Base-by-base conservation (phyloP, 1,140 invertebrate species). In the Brachionus rotundiformis region DNA sequence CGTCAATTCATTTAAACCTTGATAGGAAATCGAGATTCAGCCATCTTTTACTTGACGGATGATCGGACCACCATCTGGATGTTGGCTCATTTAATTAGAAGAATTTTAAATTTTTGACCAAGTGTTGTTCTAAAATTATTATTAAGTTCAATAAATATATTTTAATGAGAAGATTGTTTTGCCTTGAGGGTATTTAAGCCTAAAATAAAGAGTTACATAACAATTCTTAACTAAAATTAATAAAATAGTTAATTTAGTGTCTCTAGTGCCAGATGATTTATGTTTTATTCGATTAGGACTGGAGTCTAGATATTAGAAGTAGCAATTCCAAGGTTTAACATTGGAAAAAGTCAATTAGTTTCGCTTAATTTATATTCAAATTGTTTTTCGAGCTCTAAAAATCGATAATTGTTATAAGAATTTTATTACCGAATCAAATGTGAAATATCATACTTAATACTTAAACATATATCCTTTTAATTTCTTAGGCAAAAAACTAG, bases 401-500 rank as follows among this genome's bases (percentile, higher is more conserved):
- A 63, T 63, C 61, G n/a, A 63, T 63, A 63, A 63, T 23, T 63
- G 23, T 27, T 29, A 25, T 63, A 11, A 13, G 25, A 63, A 63
- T 63, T 63, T 63, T 63, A 63, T 63, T 63, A 63, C 61, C 61
- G n/a, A 63, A 63, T 13, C 8, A 27, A 63, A 63, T 63, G 61
- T 63, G 61, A 33, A 63, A 63, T 63, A 63, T 63, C 61, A 63
- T 63, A 63, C 25, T 63, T 29, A n/a, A 5, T 29, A 63, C n/a
- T n/a, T n/a, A n/a, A n/a, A n/a, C n/a, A n/a, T 63, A 33, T 29
- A 63, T 29, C 61, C 25, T 25, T 63, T 63, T 31, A 63, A 63
- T 63, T 16, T 23, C 23, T 7, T 54, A 41, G 4, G 11, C n/a
- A 4, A 54, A 54, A 25, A 54, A 6, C 7, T 2, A 39, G 44